Evolutionary conservation across 2,797 vertebrate genomes (phyloP), one percentile per base, ranked within the genome.

Genomic region (Chrosomus eos): DNA sequence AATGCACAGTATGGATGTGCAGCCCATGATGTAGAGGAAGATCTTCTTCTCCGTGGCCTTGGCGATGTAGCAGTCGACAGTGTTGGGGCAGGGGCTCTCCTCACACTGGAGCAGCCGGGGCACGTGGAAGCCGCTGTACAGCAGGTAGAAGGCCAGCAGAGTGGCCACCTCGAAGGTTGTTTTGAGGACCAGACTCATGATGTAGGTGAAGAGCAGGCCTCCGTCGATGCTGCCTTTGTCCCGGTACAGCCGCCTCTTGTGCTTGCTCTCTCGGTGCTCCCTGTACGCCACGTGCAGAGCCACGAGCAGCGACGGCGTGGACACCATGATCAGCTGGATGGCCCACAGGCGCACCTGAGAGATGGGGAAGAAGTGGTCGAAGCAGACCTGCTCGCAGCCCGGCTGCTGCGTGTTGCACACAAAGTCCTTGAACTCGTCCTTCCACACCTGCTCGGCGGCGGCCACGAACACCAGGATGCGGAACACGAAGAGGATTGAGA

Each of bases 291-390:
- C 96, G 0, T 98, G 96, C 76, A 98, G 94, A 10, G 95, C 95
- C 80, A 98, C 96, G 74, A 98, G 88, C 84, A 98, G 94, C 0
- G 96, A 98, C 0, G 97, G 97, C 0, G 94, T 97, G 13, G 97
- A 98, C 80, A 97, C 97, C 93, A 95, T 90, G 87, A 98, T 97
- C 76, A 98, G 95, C 89, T 98, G 97, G 85, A 98, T 91, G 18
- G 97, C 96, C 97, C 97, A 97, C 84, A 98, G 94, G 5, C 96
- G 95, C 53, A 92, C 90, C 85, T 97, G 97, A 4, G 97, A 98
- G 36, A 98, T 90, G 13, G 97, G 97, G 90, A 97, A 97, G 91
- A 96, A 97, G 87, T 93, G 91, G 92, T 98, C 96, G 89, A 96
- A 98, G 92, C 97, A 98, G 53, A 95, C 93, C 21, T 96, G 98